phyloP scores from a whole-genome alignment of 2,888 invertebrate species.

The Hirudinaria manillensis region DNA sequence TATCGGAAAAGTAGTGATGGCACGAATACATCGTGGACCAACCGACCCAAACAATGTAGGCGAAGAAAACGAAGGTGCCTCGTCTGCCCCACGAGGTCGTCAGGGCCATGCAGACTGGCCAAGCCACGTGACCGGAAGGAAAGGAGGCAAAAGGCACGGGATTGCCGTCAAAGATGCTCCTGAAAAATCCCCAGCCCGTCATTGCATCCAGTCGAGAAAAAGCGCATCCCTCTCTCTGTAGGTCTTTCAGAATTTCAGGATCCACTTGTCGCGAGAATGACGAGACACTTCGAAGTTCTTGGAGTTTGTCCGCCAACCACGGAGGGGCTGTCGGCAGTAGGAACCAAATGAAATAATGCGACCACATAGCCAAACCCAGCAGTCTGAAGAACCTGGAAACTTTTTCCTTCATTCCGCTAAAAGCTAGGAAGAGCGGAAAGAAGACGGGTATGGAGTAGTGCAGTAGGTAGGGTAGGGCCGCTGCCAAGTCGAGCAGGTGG shows the following conservation, averaged over 20 bases:
- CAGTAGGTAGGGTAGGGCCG: slow-evolving; percentile 39
- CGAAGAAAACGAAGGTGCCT: slow-evolving; percentile 22
- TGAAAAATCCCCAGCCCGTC: slow-evolving; percentile 38
- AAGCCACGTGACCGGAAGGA: slow-evolving; percentile 42
- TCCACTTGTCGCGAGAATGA: not conserved
- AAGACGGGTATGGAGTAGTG: slow-evolving; percentile 39
- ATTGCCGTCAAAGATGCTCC: slow-evolving; percentile 39
- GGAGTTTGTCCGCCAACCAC: slow-evolving; percentile 35
- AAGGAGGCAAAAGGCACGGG: slow-evolving; percentile 42
- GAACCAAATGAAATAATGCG: slow-evolving; percentile 39
- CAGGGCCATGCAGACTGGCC: slow-evolving; percentile 38
- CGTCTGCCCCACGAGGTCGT: slow-evolving; percentile 23
- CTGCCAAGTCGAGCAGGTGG: slow-evolving; percentile 36
- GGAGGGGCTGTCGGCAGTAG: slow-evolving; percentile 42
- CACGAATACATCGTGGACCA: slow-evolving; percentile 43
- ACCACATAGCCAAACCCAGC: slow-evolving; percentile 40
- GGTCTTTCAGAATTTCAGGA: not conserved
- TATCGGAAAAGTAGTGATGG: slow-evolving; percentile 41
- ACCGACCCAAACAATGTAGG: slow-evolving; percentile 39
- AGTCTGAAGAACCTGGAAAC: slow-evolving; percentile 39
- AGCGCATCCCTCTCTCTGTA: slow-evolving; percentile 40
- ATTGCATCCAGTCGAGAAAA: slow-evolving; percentile 38
- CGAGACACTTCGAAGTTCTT: not conserved
- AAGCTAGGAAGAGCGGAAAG: slow-evolving; percentile 37
- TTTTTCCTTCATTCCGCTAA: slow-evolving; percentile 28